These are phyloP conservation scores for Heterocephalus glaber DNA, from an alignment of 2,113 vertebrate genomes.

Conservation along the genomic window DNA sequence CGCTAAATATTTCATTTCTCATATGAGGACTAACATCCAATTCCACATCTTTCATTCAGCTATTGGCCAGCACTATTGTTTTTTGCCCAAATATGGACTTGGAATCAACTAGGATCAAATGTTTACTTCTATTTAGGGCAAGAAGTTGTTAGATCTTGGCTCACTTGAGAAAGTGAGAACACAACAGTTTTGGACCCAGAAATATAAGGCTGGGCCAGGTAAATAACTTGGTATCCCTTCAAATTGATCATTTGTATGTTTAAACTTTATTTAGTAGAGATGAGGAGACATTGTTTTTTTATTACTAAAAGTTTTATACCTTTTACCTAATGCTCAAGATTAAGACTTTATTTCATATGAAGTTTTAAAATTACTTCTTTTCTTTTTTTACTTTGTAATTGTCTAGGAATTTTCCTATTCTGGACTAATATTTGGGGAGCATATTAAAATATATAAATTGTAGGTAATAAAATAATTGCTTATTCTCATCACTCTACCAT, in stretches of 20 bases:
- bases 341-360: neutral
- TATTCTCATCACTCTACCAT: neutral
- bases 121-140: neutral
- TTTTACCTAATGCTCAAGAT: conserved; percentile 11
- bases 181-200: neutral
- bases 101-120: neutral
- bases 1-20: neutral
- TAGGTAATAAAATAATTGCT: neutral
- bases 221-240: neutral
- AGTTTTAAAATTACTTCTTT: conserved; percentile 1
- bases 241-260: neutral
- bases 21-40: neutral
- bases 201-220: neutral
- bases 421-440: neutral
- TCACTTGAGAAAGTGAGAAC: neutral
- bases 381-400: neutral
- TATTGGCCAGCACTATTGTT: neutral
- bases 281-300: neutral
- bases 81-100: neutral
- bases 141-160: neutral
- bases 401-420: conserved; percentile 4
- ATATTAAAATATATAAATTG: neutral
- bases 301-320: neutral
- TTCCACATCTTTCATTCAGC: neutral
- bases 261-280: neutral